These are phyloP conservation scores for Manduca sexta DNA, from an alignment of 1,140 invertebrate genomes.

Conservation along the genomic window DNA sequence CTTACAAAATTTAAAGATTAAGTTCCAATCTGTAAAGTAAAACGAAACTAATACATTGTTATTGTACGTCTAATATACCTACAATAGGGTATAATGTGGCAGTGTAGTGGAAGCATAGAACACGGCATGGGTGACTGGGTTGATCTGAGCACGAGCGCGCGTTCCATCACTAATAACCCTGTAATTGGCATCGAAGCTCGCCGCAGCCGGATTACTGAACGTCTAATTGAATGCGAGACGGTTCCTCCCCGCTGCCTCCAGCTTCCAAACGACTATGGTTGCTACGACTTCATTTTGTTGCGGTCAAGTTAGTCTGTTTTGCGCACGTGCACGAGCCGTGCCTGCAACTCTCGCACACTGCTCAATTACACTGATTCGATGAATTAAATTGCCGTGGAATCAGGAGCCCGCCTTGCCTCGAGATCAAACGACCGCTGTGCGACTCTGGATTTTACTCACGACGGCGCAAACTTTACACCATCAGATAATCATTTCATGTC, in stretches of 20 bases:
- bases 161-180: conserved; percentile 65
- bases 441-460: conserved; percentile 39
- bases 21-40: too few species aligned
- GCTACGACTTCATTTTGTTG: conserved; percentile 53
- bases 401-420: conserved; percentile 25
- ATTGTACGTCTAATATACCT: too few species aligned
- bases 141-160: conserved; percentile 34
- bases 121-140: conserved; percentile 16
- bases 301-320: conserved; percentile 59
- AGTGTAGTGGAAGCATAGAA: conserved; percentile 1
- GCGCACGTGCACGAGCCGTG: conserved; percentile 44
- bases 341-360: conserved; percentile 24
- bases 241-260: conserved; percentile 32
- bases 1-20: too few species aligned
- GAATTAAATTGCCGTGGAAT: conserved; percentile 58
- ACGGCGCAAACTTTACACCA: conserved; percentile 38
- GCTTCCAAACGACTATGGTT: conserved; percentile 30
- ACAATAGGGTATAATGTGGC: conserved; percentile 7
- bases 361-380: conserved; percentile 55
- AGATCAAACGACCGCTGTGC: conserved; percentile 55
- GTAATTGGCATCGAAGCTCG: conserved; percentile 72
- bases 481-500: conserved; percentile 66
- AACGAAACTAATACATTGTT: too few species aligned
- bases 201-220: conserved; percentile 68
- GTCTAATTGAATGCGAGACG: conserved; percentile 72